Evolutionary conservation across 2,888 invertebrate species (phyloP), one percentile per base, ranked within the genome.

Genomic region (Heliconius ethilla): DNA sequence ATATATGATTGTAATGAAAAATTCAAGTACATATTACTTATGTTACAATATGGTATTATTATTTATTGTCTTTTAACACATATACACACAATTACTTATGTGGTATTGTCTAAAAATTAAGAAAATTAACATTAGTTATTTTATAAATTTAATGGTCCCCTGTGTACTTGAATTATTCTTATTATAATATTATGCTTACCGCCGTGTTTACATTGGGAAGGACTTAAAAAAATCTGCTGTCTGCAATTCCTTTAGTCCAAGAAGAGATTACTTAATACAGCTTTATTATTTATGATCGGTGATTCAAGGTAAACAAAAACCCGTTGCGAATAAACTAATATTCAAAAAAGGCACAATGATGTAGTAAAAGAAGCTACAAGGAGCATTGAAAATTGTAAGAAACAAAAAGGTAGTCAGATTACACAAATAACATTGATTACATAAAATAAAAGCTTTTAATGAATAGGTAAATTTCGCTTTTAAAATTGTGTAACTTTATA

Each of bases 241-340:
- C 55, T 55, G 25, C 63, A 62, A 62, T 72, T 72, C 55, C 55
- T 72, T 59, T 59, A 72, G 70, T 72, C 55, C 15, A n/a, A n/a
- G 55, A 55, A 15, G n/a, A 72, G 33, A 55, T 72, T 72, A 72
- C 55, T n/a, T 33, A 55, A 70, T 25, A 4, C 33, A 29, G 55
- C 11, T 62, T 25, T 73, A 29, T 29, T 29, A 29, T 29, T 29
- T 33, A 9, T 37, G 27, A 51, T 51, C 15, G 29, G 70, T 51
- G 70, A 63, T 40, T 40, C 37, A n/a, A 62, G 59, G 18, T 37
- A 22, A 63, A 59, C 1, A 51, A n/a, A 63, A 40, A 10, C 62
- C 73, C 62, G 62, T 63, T 62, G 62, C 27, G 62, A 73, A 73
- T 73, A 25, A 25, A 18, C 6, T 37, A 27, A 62, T 25, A 62